A percentile compares a stretch with the other conserved stretches of the same genome.
Evolutionary conservation across 2,113 vertebrate genomes (phyloP).

Genomic region (Delphinus delphis): DNA sequence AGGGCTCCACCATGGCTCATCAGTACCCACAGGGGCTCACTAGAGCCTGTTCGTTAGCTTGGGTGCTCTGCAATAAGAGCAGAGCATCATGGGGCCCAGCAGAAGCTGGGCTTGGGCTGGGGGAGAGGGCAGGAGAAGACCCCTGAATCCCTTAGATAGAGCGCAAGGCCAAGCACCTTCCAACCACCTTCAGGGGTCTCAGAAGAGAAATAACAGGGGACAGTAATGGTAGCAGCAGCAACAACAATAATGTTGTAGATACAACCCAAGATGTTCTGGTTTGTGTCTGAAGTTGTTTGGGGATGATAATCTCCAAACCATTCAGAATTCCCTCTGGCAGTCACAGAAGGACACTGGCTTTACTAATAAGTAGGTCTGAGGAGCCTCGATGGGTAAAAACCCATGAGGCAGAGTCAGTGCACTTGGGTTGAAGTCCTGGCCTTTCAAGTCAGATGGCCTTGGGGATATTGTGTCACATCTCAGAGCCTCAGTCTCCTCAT

Average conservation of each 20-base stretch:
- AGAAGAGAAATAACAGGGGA: not conserved
- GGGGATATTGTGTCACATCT: not conserved
- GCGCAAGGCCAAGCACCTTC: not conserved
- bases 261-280: not conserved
- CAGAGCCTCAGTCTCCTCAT: constrained; percentile 31
- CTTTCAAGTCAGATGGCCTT: not conserved
- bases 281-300: not conserved
- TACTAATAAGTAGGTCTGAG: not conserved
- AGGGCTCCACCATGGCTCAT: too few species aligned
- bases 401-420: not conserved
- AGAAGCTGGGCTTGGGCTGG: not conserved
- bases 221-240: too few species aligned
- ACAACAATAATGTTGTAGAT: not conserved
- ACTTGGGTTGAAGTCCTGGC: not conserved
- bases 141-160: not conserved
- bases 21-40: not conserved
- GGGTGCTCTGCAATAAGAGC: too few species aligned
- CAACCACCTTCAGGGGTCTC: not conserved
- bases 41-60: not conserved
- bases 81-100: too few species aligned
- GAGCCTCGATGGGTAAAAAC: not conserved
- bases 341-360: not conserved
- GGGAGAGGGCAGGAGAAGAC: not conserved
- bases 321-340: not conserved
- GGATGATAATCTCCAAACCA: not conserved